Conservation (phyloP, 1,140 invertebrate species). For the Gryon sp. region DNA sequence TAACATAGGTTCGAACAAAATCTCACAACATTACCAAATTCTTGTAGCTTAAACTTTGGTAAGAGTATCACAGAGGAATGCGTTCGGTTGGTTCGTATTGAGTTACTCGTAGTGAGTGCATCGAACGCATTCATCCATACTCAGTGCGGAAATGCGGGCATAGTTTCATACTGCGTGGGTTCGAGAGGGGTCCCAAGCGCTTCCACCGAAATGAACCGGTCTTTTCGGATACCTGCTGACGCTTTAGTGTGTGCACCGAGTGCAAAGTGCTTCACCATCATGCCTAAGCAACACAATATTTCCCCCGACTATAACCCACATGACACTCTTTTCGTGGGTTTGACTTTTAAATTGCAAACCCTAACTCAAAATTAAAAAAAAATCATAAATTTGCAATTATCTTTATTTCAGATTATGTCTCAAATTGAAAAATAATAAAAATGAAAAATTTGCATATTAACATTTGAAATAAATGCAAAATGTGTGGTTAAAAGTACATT, state of each 20-base stretch:
- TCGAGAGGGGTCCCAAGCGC: slow-evolving; percentile 32
- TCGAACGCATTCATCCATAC: slow-evolving; percentile 58
- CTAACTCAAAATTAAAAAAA: neutral
- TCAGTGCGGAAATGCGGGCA: slow-evolving; percentile 61
- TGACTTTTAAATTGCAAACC: slow-evolving; percentile 19
- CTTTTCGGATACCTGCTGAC: slow-evolving; percentile 63
- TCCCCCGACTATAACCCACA: slow-evolving; percentile 18
- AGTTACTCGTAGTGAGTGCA: slow-evolving; percentile 55
- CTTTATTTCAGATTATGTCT: too few relatives aligned
- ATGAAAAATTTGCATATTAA: too few relatives aligned
- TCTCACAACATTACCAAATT: slow-evolving; percentile 2
- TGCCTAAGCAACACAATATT: slow-evolving; percentile 39
- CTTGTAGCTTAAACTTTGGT: slow-evolving; percentile 13
- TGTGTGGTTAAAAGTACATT: too few relatives aligned
- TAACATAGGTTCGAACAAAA: neutral
- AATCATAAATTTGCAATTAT: too few relatives aligned
- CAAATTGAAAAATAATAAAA: too few relatives aligned
- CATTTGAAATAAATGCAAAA: too few relatives aligned
- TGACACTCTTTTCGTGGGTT: slow-evolving; percentile 18
- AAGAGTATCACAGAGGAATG: slow-evolving; percentile 12
- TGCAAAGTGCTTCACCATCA: slow-evolving; percentile 46
- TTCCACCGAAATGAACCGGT: slow-evolving; percentile 54
- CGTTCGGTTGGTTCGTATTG: slow-evolving; percentile 23
- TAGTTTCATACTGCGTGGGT: slow-evolving; percentile 49
- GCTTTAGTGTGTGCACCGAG: slow-evolving; percentile 23